phyloP scores from a whole-genome alignment of 2,888 invertebrate species.

The Hermodice carunculata region DNA sequence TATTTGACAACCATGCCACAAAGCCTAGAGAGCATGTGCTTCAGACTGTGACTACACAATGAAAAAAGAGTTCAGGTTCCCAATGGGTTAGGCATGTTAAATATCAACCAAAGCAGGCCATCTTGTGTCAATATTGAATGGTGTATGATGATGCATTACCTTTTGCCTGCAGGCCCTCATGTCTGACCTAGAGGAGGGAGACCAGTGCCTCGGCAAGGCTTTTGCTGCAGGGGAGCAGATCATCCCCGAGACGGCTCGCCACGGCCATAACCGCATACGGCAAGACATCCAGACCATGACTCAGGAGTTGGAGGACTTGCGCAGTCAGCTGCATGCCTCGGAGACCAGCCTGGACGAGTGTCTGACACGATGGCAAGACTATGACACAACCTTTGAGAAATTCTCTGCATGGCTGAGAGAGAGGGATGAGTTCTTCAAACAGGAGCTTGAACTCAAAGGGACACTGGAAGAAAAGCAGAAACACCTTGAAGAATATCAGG shows the following conservation, averaged over 20 bases:
- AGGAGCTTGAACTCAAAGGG: constrained; percentile 83
- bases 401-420: constrained; percentile 87
- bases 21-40: too few species aligned
- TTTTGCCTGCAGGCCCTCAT: constrained; percentile 46
- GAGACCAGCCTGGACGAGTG: constrained; percentile 15
- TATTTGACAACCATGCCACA: too few species aligned
- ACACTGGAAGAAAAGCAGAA: constrained; percentile 91
- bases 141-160: too few species aligned
- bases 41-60: too few species aligned
- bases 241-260: constrained; percentile 56
- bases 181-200: constrained; percentile 53
- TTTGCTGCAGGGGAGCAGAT: constrained; percentile 57
- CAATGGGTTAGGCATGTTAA: too few species aligned
- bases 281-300: constrained; percentile 58
- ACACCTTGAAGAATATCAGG: constrained; percentile 91
- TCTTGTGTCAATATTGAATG: too few species aligned
- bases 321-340: constrained; percentile 19
- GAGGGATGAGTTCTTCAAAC: constrained; percentile 85
- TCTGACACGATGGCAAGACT: constrained; percentile 91
- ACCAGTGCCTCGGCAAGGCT: constrained; percentile 52
- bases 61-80: too few species aligned
- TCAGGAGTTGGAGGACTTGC: constrained; percentile 59
- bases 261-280: constrained; percentile 62
- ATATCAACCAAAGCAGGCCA: too few species aligned
- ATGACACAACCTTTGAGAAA: constrained; percentile 86